Evolutionary conservation across 2,113 vertebrate genomes (phyloP).

Genomic region (Galbula dea): DNA sequence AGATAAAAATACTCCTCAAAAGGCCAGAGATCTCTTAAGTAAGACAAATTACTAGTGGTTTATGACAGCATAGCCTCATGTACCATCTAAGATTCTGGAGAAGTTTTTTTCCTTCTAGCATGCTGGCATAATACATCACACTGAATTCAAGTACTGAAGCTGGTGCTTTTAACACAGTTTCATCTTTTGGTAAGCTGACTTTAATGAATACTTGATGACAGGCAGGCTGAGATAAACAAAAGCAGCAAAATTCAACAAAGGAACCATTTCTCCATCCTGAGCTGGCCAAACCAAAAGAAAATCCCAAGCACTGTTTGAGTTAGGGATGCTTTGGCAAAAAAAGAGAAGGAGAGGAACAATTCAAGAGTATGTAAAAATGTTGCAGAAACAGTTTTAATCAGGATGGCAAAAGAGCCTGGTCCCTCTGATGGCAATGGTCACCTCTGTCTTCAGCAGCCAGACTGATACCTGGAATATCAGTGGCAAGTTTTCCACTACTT

Average conservation of each 20-base stretch:
- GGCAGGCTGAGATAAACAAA: conserved; percentile 8
- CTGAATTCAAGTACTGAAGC: background rate
- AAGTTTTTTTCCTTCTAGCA: background rate
- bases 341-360: background rate
- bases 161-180: background rate
- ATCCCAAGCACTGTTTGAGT: background rate
- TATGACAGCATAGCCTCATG: background rate
- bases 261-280: background rate
- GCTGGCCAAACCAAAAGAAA: background rate
- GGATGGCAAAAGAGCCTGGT: background rate
- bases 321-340: background rate
- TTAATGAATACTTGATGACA: background rate
- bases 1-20: background rate
- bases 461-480: background rate
- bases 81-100: background rate
- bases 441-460: background rate
- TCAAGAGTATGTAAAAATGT: background rate
- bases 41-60: background rate
- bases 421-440: background rate
- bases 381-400: background rate
- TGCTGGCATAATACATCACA: background rate
- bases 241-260: background rate
- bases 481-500: background rate
- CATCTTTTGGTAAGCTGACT: background rate
- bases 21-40: background rate